These are phyloP conservation scores for Mongoloraphidia duomilia DNA, from an alignment of 2,888 invertebrate genomes.

Conservation along the genomic window DNA sequence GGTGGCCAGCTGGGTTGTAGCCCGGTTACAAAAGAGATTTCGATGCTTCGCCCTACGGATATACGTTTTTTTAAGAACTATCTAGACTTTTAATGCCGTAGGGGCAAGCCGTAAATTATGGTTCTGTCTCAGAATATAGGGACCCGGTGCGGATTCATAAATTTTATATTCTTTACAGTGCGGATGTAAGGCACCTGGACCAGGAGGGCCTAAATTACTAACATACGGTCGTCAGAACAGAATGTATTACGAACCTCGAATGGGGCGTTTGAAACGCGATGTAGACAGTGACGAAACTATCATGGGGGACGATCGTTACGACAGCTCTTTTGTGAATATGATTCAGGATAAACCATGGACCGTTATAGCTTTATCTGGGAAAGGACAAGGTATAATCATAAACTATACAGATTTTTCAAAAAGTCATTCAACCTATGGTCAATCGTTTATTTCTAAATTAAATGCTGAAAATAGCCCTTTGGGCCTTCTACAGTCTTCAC, in stretches of 20 bases:
- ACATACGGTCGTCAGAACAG: constrained; percentile 4
- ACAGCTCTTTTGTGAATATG: constrained; percentile 26
- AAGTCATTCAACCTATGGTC: too few relatives aligned
- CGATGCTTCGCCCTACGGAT: too few relatives aligned
- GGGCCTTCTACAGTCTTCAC: too few relatives aligned
- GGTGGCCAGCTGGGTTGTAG: too few relatives aligned
- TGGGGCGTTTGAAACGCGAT: constrained; percentile 35
- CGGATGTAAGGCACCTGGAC: not conserved
- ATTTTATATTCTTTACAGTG: not conserved
- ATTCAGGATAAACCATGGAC: constrained; percentile 29
- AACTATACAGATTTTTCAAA: too few relatives aligned
- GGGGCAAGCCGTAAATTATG: too few relatives aligned
- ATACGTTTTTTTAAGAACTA: too few relatives aligned
- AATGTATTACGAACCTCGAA: constrained; percentile 38
- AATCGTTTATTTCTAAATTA: constrained; percentile 3
- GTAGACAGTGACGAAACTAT: constrained; percentile 18
- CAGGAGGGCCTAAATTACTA: not conserved
- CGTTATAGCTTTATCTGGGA: constrained; percentile 28
- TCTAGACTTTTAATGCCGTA: too few relatives aligned
- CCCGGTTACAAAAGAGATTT: too few relatives aligned
- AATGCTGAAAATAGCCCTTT: not conserved
- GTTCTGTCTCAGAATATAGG: too few relatives aligned
- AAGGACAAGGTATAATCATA: not conserved
- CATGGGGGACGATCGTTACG: constrained; percentile 21
- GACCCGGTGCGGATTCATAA: too few relatives aligned